A percentile compares a stretch with the other conserved stretches of the same genome.
Evolutionary conservation across 2,113 vertebrate genomes (phyloP).

Genomic region (Vulpes vulpes): DNA sequence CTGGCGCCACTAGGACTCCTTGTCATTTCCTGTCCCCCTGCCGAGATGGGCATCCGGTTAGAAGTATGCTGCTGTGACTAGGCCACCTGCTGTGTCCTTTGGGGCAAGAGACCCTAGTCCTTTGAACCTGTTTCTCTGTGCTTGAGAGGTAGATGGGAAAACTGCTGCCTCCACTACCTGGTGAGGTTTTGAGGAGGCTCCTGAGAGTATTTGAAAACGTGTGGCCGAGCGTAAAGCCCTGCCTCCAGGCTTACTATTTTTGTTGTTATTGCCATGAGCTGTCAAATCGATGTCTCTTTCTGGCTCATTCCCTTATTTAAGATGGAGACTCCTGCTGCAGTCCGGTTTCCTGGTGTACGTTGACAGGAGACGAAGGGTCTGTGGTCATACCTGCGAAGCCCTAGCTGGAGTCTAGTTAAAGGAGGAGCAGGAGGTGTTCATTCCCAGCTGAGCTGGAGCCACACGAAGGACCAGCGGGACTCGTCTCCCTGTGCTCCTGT

Average conservation of each 20-base stretch:
- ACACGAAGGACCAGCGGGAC: not conserved
- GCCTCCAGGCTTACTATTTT: not conserved
- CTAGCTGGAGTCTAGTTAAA: not conserved
- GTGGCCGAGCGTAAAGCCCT: not conserved
- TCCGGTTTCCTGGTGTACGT: not conserved
- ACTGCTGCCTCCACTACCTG: not conserved
- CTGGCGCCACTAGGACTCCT: not conserved
- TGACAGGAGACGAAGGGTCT: not conserved
- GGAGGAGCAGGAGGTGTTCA: not conserved
- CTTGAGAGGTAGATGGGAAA: not conserved
- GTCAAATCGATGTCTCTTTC: not conserved
- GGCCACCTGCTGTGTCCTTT: conserved; percentile 29
- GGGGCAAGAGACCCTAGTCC: not conserved
- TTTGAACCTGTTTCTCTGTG: conserved; percentile 7
- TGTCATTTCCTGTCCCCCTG: conserved; percentile 11
- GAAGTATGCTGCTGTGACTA: not conserved
- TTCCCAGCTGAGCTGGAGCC: not conserved
- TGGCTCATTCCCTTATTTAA: not conserved
- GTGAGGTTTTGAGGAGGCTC: not conserved
- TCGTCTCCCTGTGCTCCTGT: not conserved
- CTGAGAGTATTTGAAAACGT: not conserved
- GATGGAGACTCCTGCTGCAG: not conserved
- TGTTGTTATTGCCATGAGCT: not conserved
- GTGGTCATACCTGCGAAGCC: not conserved
- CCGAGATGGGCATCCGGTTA: not conserved